A percentile compares a stretch with the other conserved stretches of the same genome.
These are phyloP conservation scores for Motacilla alba DNA, from an alignment of 2,113 vertebrate species.

Conservation along the genomic window DNA sequence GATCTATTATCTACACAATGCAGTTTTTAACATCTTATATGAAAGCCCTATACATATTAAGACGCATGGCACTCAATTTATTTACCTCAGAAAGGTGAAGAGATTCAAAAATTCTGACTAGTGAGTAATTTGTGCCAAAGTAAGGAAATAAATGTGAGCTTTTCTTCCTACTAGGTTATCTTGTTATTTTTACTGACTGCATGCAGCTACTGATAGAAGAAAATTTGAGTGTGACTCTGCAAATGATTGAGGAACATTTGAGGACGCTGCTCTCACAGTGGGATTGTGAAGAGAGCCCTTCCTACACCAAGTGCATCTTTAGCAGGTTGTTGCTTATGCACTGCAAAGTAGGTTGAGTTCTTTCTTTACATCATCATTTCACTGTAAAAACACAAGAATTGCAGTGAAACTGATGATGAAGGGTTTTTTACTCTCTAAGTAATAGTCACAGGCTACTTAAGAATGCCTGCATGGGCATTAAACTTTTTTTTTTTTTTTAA, in stretches of 20 bases:
- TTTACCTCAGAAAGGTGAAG: conserved; percentile 42
- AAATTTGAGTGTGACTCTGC: background rate
- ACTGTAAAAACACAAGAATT: background rate
- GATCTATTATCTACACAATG: conserved; percentile 23
- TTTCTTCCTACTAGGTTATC: conserved; percentile 29
- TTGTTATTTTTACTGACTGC: background rate
- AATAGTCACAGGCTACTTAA: background rate
- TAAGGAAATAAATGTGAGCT: conserved; percentile 11
- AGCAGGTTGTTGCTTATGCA: background rate
- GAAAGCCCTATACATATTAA: conserved; percentile 32
- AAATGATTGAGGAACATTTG: background rate
- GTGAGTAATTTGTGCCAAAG: conserved; percentile 23
- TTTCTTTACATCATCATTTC: background rate
- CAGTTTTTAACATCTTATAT: conserved; percentile 38
- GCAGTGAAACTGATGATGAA: background rate
- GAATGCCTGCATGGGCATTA: background rate
- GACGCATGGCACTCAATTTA: conserved; percentile 6
- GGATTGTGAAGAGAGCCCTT: background rate
- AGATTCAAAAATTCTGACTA: conserved; percentile 45
- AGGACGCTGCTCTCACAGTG: background rate
- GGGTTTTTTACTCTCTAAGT: background rate
- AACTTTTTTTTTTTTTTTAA: background rate
- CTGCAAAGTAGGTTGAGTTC: background rate
- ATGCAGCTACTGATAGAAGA: background rate
- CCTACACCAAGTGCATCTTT: background rate